Conservation (phyloP, 2,888 invertebrate genomes). For the Prenolepis imparis region DNA sequence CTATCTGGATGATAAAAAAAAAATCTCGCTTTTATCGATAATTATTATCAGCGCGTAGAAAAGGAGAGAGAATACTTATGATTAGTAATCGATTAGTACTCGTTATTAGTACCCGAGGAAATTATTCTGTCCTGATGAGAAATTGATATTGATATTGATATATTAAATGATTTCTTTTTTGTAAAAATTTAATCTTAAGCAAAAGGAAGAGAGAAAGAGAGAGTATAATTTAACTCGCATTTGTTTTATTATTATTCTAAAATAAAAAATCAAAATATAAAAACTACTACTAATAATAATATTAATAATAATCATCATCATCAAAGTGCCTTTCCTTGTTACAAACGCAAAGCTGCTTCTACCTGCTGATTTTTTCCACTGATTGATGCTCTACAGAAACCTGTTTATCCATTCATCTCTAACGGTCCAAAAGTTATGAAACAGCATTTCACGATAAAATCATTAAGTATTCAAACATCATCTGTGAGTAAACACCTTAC, state of each 20-base stretch:
- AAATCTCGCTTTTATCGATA: constrained; percentile 17
- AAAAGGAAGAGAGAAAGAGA: not conserved
- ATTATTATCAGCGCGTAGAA: not conserved
- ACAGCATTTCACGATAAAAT: constrained; percentile 30
- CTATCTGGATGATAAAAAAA: constrained; percentile 34
- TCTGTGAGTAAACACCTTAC: not conserved
- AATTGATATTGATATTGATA: not conserved
- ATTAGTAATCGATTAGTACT: not conserved
- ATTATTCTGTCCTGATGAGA: constrained; percentile 1
- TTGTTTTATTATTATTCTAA: not conserved
- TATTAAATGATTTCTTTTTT: not conserved
- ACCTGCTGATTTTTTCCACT: constrained; percentile 14
- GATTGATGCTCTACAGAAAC: constrained; percentile 47
- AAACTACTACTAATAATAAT: no score
- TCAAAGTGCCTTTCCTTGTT: constrained; percentile 25
- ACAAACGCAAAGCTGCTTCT: constrained; percentile 16
- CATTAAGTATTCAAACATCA: constrained; percentile 6
- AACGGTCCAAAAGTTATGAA: constrained; percentile 63
- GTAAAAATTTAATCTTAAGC: not conserved
- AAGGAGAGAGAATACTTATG: not conserved
- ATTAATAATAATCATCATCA: no score
- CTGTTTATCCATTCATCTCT: constrained; percentile 68
- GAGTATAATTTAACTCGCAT: not conserved
- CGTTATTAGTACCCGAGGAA: not conserved
- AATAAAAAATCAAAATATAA: no score